Base-by-base conservation (phyloP, 1,140 invertebrate genomes). In the Nymphalis io region DNA sequence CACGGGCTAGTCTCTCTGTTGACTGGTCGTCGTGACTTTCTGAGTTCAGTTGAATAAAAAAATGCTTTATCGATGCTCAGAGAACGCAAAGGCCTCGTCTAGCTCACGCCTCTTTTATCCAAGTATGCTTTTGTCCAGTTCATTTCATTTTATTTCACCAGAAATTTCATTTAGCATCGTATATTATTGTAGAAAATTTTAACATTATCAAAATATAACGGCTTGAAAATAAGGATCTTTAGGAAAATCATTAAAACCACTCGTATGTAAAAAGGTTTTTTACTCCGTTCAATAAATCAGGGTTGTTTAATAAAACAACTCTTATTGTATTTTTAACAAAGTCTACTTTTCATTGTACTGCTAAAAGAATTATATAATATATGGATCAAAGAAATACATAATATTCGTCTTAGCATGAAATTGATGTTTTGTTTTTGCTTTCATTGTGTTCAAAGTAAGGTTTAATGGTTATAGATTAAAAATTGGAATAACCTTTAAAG, bases 191-290 rank as follows among this genome's bases (percentile, higher is more conserved):
- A 72, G 68, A 72, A 68, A 61, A 71, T 71, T 57, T 64, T 68
- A 78, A 76, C 61, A 75, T 75, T 78, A 74, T 75, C 74, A 65
- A 67, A 76, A 72, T 74, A 61, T 68, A 74, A 75, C 74, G 67
- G 73, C 70, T 78, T 68, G 74, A 73, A 70, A 75, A 74, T 72
- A 57, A 68, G 53, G 61, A 73, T 44, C 66, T 65, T 58, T 70
- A 64, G 46, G 65, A 60, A 66, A 73, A 73, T 75, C 65, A 70
- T 75, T 76, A 67, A 62, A 78, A 68, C 39, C 70, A 75, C 38
- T 80, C 73, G 55, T 55, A 71, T 72, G 74, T 74, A 66, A 74
- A 78, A 78, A 75, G 68, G 73, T 70, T 75, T n/a, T n/a, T n/a
- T 70, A 40, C 15, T 51, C 61, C 38, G 12, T 33, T 33, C 39